phyloP scores from a whole-genome alignment of 1,140 invertebrate species.

The Pseudomyrmex concolor region DNA sequence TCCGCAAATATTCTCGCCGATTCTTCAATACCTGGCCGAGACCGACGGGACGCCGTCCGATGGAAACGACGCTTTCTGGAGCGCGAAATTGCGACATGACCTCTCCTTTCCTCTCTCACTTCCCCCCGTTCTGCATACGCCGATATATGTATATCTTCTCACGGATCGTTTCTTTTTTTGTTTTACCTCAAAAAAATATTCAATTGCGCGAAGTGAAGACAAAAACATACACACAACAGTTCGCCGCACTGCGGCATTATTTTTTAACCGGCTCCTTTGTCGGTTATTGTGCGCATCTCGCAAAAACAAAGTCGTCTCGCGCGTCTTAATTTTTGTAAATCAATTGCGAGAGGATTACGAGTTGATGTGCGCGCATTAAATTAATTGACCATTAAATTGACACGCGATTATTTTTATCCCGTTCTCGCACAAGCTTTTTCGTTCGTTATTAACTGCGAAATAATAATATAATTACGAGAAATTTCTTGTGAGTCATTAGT shows the following conservation, averaged over 20 bases:
- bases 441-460: not conserved
- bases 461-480: not conserved
- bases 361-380: too few species aligned
- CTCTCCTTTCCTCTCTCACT: not conserved
- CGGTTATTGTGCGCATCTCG: not conserved
- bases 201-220: not conserved
- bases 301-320: not conserved
- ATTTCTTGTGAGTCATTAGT: too few species aligned
- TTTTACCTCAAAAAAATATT: slow-evolving; percentile 23
- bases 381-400: too few species aligned
- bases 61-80: slow-evolving; percentile 61
- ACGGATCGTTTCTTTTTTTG: slow-evolving; percentile 6
- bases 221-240: not conserved
- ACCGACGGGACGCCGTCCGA: slow-evolving; percentile 17
- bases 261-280: not conserved
- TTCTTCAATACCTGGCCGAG: slow-evolving; percentile 52
- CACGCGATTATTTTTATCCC: too few species aligned
- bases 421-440: not conserved
- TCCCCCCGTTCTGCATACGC: not conserved
- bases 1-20: slow-evolving; percentile 60
- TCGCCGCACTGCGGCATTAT: not conserved
- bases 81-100: slow-evolving; percentile 63
- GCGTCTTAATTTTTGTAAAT: not conserved
- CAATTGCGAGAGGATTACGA: not conserved
- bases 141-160: slow-evolving; percentile 26